phyloP scores from a whole-genome alignment of 2,113 vertebrate genomes.

The Elachura formosa region DNA sequence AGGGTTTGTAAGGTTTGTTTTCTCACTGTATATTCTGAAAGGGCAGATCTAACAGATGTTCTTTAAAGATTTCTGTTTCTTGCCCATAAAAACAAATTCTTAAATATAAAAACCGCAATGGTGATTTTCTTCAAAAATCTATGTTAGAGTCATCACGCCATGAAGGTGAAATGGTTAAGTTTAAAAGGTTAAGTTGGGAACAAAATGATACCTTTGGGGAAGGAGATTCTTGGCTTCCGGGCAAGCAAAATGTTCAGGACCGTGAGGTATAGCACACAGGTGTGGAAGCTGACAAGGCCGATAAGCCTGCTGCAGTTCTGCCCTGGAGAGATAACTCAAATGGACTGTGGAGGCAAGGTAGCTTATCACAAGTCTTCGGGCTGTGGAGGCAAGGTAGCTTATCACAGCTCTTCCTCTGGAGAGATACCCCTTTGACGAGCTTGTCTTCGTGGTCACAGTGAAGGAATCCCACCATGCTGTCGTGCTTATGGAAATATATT shows the following conservation, averaged over 20 bases:
- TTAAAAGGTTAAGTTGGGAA: neutral
- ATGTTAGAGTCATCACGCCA: neutral
- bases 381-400: no score
- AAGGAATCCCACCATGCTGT: no score
- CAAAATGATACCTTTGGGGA: neutral
- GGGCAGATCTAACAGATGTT: accelerated
- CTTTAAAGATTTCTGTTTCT: neutral
- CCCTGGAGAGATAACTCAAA: no score
- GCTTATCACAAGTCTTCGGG: no score
- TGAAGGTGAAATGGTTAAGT: neutral
- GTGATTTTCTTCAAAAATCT: neutral
- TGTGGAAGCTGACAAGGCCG: no score
- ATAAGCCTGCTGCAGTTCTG: no score
- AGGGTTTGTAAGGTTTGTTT: neutral
- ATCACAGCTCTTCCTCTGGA: no score
- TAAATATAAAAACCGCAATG: accelerated
- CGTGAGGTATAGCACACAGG: accelerated
- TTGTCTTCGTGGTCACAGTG: no score
- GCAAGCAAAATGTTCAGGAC: neutral
- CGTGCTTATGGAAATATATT: no score
- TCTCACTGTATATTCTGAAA: neutral
- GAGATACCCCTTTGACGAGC: no score
- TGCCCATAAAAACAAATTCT: neutral
- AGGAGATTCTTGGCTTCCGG: neutral
- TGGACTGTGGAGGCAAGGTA: no score